Conservation (phyloP, 2,888 invertebrate genomes). For the Cheilosia vernalis region DNA sequence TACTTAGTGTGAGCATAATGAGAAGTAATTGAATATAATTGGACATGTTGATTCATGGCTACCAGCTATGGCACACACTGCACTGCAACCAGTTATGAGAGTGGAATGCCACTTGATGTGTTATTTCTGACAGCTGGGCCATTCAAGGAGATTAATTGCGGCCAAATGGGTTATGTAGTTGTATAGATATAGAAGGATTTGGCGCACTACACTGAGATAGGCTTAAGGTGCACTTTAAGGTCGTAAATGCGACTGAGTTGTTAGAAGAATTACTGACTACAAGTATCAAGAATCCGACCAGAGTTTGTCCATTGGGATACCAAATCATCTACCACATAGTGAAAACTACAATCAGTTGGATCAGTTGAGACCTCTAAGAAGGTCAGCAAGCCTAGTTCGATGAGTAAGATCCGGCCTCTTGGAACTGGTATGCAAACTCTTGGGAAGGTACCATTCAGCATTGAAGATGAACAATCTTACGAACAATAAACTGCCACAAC, state of each 20-base stretch:
- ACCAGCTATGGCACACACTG: conserved; percentile 19
- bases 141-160: neutral
- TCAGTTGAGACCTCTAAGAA: no score
- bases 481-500: neutral
- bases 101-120: conserved; percentile 3
- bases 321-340: no score
- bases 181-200: neutral
- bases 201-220: neutral
- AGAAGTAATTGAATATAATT: conserved; percentile 59
- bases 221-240: neutral
- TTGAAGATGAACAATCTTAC: neutral
- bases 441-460: neutral
- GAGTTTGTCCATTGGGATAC: no score
- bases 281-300: no score
- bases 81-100: neutral
- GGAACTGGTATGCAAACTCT: no score
- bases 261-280: no score
- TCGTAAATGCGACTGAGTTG: no score
- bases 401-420: no score
- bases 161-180: neutral
- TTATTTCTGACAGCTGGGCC: conserved; percentile 3
- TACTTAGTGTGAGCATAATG: conserved; percentile 29
- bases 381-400: no score
- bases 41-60: conserved; percentile 50
- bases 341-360: no score